Conservation (phyloP, 2,888 invertebrate species). For the Drosophila buzzatii region DNA sequence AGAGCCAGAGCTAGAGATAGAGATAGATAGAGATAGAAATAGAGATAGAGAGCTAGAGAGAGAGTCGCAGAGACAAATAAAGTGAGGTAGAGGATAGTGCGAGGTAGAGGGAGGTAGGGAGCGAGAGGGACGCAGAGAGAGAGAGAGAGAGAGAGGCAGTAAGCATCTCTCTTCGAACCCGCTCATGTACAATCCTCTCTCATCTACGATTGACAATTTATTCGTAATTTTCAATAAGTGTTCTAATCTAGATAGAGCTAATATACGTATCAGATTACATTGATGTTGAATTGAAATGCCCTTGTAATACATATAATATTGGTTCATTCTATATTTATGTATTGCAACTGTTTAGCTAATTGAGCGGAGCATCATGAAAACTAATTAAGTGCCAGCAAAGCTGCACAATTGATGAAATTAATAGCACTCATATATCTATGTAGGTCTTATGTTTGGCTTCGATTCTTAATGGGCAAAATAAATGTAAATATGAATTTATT, state of each 20-base stretch:
- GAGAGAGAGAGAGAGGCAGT: neutral
- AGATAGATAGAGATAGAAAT: no score
- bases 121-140: neutral
- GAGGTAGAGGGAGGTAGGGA: neutral
- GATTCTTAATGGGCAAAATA: neutral
- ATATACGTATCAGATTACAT: neutral
- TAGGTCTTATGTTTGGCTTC: neutral
- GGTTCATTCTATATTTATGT: neutral
- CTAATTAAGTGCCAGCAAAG: conserved; percentile 13
- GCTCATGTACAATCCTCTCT: neutral
- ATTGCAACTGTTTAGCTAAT: conserved; percentile 8
- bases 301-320: conserved; percentile 2
- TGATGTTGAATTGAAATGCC: conserved; percentile 8
- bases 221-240: neutral
- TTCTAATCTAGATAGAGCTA: neutral
- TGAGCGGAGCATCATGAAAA: conserved; percentile 15
- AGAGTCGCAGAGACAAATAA: no score
- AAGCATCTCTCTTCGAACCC: neutral
- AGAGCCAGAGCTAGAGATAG: no score
- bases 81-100: neutral
- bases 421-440: neutral
- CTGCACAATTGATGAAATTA: neutral
- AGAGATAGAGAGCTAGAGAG: no score
- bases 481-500: no score
- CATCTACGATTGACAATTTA: neutral